phyloP scores from a whole-genome alignment of 2,888 invertebrate species.

The Athalia circularis region DNA sequence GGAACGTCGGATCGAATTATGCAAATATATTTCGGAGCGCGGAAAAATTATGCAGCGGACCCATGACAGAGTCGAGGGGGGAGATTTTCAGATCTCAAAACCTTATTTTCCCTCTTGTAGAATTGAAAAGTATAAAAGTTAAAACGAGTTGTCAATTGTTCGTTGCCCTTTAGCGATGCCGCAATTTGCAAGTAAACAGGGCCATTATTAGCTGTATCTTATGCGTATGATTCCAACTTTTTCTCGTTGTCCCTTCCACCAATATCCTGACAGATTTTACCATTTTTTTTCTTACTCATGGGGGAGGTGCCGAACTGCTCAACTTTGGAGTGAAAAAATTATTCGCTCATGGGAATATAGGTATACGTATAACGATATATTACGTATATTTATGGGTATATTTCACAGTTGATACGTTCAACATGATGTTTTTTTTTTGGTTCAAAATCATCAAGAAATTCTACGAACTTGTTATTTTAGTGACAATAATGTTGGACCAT shows the following conservation, averaged over 20 bases:
- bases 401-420: too few species aligned
- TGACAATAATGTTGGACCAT: too few species aligned
- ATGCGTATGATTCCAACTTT: slow-evolving; percentile 14
- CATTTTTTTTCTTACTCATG: neutral
- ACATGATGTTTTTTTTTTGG: too few species aligned
- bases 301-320: neutral
- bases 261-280: slow-evolving; percentile 18
- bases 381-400: neutral
- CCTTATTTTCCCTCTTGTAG: slow-evolving; percentile 50
- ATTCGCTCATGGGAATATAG: slow-evolving; percentile 19
- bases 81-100: slow-evolving; percentile 46
- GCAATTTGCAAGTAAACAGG: slow-evolving; percentile 69
- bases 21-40: neutral
- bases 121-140: slow-evolving; percentile 64
- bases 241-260: slow-evolving; percentile 6
- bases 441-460: neutral
- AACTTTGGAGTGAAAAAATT: neutral
- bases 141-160: slow-evolving; percentile 69
- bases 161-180: slow-evolving; percentile 67
- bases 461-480: neutral
- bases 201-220: slow-evolving; percentile 57
- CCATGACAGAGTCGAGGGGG: neutral
- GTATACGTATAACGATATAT: neutral
- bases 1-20: neutral
- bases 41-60: neutral